phyloP scores from a whole-genome alignment of 2,888 invertebrate genomes.

The Amphimallon solstitiale region DNA sequence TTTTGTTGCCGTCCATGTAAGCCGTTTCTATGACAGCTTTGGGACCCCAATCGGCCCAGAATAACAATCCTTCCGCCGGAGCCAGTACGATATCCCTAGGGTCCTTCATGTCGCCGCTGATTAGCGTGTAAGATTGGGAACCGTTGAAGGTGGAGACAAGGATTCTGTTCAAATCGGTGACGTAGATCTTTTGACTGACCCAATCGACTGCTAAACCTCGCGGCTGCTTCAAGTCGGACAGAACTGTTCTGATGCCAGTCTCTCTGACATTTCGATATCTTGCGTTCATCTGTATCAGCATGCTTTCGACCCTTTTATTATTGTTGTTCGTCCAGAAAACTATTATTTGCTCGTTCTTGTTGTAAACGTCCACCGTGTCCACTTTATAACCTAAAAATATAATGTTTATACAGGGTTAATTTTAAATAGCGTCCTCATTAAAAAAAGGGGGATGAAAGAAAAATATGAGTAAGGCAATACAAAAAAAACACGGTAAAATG shows the following conservation, averaged over 20 bases:
- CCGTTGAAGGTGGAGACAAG: constrained; percentile 69
- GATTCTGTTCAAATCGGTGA: constrained; percentile 69
- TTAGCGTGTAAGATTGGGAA: constrained; percentile 67
- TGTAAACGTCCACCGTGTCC: constrained; percentile 67
- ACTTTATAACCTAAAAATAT: constrained; percentile 63
- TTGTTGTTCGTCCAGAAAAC: constrained; percentile 65
- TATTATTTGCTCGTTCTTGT: constrained; percentile 53
- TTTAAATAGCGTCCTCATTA: too few species aligned
- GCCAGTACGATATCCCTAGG: constrained; percentile 77
- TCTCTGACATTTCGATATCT: constrained; percentile 43
- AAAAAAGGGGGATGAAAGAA: too few species aligned
- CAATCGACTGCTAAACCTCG: constrained; percentile 82
- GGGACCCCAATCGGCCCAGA: constrained; percentile 81
- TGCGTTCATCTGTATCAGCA: constrained; percentile 53
- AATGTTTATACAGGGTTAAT: too few species aligned
- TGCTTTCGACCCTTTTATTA: constrained; percentile 62
- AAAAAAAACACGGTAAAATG: too few species aligned
- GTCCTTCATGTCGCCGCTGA: constrained; percentile 67
- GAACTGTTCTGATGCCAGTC: constrained; percentile 50
- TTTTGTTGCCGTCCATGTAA: constrained; percentile 71
- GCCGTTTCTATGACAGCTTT: constrained; percentile 72
- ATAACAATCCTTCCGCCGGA: constrained; percentile 73
- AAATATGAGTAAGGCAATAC: too few species aligned
- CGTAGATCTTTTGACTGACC: constrained; percentile 75
- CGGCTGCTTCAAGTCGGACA: constrained; percentile 70